Conservation (phyloP, 1,140 invertebrate genomes). For the Pogonognathellus flavescens region DNA sequence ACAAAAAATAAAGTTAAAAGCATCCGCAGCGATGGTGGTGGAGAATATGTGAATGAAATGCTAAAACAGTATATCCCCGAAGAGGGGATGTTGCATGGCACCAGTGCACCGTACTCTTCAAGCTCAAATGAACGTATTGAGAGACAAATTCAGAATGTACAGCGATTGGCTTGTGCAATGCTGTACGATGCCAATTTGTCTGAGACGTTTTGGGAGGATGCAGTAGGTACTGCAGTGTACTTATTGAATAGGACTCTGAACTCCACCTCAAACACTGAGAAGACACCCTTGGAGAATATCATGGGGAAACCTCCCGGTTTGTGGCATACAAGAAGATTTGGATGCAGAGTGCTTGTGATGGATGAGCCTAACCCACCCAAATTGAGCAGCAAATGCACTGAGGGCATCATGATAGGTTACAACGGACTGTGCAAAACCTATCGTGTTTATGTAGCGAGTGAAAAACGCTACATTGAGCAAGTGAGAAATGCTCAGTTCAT, state of each 20-base stretch:
- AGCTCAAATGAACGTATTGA: too few species aligned
- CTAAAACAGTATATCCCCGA: too few species aligned
- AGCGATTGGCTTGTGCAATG: too few species aligned
- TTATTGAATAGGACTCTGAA: background rate
- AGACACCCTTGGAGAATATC: slow-evolving; percentile 7
- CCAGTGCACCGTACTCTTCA: too few species aligned
- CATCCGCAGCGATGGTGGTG: too few species aligned
- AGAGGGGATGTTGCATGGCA: too few species aligned
- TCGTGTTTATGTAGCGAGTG: background rate
- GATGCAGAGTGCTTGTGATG: background rate
- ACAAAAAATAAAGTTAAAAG: too few species aligned
- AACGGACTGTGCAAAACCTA: background rate
- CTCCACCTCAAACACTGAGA: background rate
- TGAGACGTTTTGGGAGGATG: too few species aligned
- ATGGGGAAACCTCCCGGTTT: background rate
- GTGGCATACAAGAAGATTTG: slow-evolving; percentile 1
- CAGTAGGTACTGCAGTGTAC: too few species aligned
- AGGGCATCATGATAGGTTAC: slow-evolving; percentile 18
- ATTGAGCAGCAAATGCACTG: background rate
- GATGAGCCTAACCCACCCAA: background rate
- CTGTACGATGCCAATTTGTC: too few species aligned
- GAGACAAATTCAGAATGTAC: too few species aligned
- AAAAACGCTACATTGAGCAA: background rate
- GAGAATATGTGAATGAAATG: too few species aligned
- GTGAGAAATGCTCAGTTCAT: background rate